A percentile compares a stretch with the other conserved stretches of the same genome.
phyloP scores from a whole-genome alignment of 2,888 invertebrate genomes.

The Torymus auratus region DNA sequence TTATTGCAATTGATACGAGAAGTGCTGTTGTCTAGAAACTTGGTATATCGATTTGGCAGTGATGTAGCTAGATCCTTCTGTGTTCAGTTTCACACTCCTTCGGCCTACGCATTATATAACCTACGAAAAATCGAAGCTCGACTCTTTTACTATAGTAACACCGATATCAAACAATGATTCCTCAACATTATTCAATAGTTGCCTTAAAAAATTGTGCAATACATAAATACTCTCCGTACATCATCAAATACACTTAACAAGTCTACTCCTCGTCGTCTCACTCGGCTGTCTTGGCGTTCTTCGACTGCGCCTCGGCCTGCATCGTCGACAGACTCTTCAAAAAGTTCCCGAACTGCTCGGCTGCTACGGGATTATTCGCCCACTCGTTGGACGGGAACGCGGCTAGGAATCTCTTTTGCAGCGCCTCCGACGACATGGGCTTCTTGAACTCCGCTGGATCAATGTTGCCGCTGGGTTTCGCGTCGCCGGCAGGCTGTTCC shows the following conservation, averaged over 20 bases:
- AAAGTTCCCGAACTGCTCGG: constrained; percentile 67
- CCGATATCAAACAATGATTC: constrained; percentile 20
- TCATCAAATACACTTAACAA: not conserved
- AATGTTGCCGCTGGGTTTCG: constrained; percentile 10
- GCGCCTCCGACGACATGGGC: constrained; percentile 62
- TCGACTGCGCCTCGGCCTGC: constrained; percentile 61
- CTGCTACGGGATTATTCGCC: constrained; percentile 65
- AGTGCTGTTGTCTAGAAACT: constrained; percentile 10
- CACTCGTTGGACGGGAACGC: constrained; percentile 69
- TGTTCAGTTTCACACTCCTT: constrained; percentile 19
- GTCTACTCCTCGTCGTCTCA: constrained; percentile 13
- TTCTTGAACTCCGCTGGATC: constrained; percentile 42
- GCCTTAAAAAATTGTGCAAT: constrained; percentile 30
- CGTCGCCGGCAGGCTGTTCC: constrained; percentile 24
- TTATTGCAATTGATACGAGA: constrained; percentile 13
- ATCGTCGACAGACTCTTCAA: constrained; percentile 64
- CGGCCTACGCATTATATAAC: too few species aligned
- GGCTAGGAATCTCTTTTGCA: constrained; percentile 65
- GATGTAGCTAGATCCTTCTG: constrained; percentile 47
- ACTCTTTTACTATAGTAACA: constrained; percentile 26
- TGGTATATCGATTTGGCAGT: constrained; percentile 51
- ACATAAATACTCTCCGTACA: constrained; percentile 28
- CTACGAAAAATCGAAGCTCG: constrained; percentile 18
- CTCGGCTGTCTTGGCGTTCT: constrained; percentile 56
- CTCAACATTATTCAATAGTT: constrained; percentile 17